Conservation (phyloP, 2,113 vertebrate genomes). For the Plecturocebus donacophilus region DNA sequence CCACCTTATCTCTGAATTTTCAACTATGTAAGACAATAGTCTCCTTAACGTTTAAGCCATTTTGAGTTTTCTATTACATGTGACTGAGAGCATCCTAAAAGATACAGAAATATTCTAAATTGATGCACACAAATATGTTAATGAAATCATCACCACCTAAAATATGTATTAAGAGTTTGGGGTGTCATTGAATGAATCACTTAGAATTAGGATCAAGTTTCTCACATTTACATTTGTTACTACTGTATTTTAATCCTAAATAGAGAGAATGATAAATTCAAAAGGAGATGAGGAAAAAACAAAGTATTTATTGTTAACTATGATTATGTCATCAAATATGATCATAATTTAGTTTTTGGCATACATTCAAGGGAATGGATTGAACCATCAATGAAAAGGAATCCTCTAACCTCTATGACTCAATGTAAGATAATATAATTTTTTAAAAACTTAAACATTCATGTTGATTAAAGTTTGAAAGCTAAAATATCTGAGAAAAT, state of each 20-base stretch:
- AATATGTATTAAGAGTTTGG: background rate
- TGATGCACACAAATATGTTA: background rate
- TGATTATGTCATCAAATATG: slow-evolving; percentile 14
- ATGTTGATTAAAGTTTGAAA: slow-evolving; percentile 1
- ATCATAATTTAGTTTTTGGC: background rate
- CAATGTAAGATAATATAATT: background rate
- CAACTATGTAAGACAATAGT: background rate
- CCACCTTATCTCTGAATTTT: background rate
- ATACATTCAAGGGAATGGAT: slow-evolving; percentile 10
- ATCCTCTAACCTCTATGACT: background rate
- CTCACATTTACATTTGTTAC: background rate
- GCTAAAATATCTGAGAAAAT: background rate
- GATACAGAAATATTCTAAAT: background rate
- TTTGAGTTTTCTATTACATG: slow-evolving; percentile 25
- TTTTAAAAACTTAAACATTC: slow-evolving; percentile 33
- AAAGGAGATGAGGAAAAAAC: background rate
- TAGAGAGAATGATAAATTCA: background rate
- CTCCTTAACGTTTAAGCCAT: background rate
- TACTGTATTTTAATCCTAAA: background rate
- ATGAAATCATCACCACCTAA: background rate
- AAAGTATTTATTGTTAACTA: background rate
- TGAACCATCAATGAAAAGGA: background rate
- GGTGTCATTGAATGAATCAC: background rate
- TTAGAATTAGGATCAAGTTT: background rate
- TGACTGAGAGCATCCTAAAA: slow-evolving; percentile 17